Evolutionary conservation across 2,888 invertebrate genomes (phyloP), one percentile per base, ranked within the genome.

Genomic region (Linnaemya tessellans): DNA sequence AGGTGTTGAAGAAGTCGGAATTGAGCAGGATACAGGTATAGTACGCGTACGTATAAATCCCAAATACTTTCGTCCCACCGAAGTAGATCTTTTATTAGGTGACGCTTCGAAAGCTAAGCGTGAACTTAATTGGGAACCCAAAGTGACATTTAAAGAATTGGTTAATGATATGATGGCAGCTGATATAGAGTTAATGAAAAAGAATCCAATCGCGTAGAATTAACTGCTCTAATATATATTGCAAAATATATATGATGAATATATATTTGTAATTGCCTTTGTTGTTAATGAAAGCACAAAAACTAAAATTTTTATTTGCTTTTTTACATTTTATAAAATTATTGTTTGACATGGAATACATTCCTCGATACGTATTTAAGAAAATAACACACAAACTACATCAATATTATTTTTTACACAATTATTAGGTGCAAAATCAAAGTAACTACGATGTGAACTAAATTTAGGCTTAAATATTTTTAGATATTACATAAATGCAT

Each of bases 1-100:
- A 77, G 99, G 98, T 0, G 93, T 95, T 0, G 92, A 95, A 74
- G 99, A 99, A 94, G 95, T 94, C 41, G 94, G 94, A n/a, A 91
- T 92, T 87, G 96, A 96, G 90, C 95, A 95, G 74, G 94, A 93
- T 10, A 95, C 96, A 0, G 96, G 95, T 0, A 94, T 95, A 58
- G 93, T 98, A 64, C 94, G 99, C 41, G 96, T 99, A 22, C 95
- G 94, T 90, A 95, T 99, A 60, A 98, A 99, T 94, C 95, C 97
- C 0, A 98, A 97, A 93, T 99, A 96, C 94, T 99, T 98, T 93
- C 95, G 99, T 85, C 99, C 99, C 10, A 98, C 99, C 0, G 99
- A 99, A 96, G 99, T 99, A 90, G 98, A 98, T 91, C 94, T 97
- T 60, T 93, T 99, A 22, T 93, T 97, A 84, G 99, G 99, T n/a